Evolutionary conservation across 2,797 vertebrate species (phyloP).

Genomic region (Chiroxiphia lanceolata): DNA sequence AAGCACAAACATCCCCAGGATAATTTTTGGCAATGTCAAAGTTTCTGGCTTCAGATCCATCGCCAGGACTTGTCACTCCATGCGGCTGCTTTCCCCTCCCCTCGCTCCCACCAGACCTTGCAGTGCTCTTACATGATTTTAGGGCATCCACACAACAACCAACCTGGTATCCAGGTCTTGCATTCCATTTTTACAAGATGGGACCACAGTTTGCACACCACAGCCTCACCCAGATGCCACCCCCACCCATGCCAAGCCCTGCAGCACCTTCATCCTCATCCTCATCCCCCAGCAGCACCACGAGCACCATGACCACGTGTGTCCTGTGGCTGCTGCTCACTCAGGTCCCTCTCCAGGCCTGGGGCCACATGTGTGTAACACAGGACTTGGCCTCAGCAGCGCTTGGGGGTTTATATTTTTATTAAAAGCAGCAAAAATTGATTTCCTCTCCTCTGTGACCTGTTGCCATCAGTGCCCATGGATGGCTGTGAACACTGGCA

Average conservation of each 20-base stretch:
- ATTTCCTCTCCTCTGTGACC: not conserved
- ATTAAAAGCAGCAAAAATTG: not conserved
- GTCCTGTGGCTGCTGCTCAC: not conserved
- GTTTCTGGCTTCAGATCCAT: not conserved
- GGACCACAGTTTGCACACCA: not conserved
- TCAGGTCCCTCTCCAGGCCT: not conserved
- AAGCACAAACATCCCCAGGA: not conserved
- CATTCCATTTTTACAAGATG: rapidly evolving
- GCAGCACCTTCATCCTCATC: not conserved
- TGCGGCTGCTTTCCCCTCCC: not conserved
- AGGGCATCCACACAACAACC: not conserved
- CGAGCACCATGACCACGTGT: rapidly evolving
- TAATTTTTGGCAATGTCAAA: not conserved
- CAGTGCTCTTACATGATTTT: not conserved
- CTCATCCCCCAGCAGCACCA: not conserved
- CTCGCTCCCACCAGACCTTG: not conserved
- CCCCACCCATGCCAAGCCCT: not conserved
- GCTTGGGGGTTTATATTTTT: not conserved
- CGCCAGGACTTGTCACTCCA: not conserved
- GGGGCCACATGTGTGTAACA: not conserved
- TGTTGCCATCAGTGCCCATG: not conserved
- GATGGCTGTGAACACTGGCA: not conserved
- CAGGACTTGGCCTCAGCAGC: not conserved
- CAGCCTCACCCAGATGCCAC: not conserved
- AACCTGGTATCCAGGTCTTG: not conserved